phyloP scores from a whole-genome alignment of 2,888 invertebrate genomes.

The Phaedon cochleariae region DNA sequence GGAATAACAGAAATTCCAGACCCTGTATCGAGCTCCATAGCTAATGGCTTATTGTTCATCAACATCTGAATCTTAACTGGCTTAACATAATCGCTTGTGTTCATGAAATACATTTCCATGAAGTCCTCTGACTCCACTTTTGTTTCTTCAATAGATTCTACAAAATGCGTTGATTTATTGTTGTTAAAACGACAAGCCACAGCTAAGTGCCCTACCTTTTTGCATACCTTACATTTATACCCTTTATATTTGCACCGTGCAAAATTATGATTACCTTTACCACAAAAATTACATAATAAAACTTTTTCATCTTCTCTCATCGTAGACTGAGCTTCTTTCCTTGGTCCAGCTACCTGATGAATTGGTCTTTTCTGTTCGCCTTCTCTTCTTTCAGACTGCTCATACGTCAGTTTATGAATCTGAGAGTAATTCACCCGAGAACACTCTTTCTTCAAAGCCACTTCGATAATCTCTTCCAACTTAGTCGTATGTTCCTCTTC shows the following conservation, averaged over 20 bases:
- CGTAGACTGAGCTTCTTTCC: background rate
- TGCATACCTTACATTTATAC: constrained; percentile 17
- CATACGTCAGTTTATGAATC: background rate
- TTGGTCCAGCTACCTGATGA: background rate
- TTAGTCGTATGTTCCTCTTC: constrained; percentile 26
- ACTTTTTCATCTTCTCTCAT: background rate
- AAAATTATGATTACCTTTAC: constrained; percentile 17
- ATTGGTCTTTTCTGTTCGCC: background rate
- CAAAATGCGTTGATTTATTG: constrained; percentile 1
- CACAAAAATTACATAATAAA: constrained; percentile 10
- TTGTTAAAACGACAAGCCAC: too few species aligned
- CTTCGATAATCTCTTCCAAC: background rate
- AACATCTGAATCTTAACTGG: constrained; percentile 12
- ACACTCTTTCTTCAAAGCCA: constrained; percentile 17
- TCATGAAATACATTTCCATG: constrained; percentile 16
- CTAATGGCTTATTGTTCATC: constrained; percentile 3
- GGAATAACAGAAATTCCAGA: constrained; percentile 23
- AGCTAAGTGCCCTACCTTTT: constrained; percentile 24
- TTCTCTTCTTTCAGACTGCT: background rate
- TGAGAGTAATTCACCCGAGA: too few species aligned
- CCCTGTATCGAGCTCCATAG: constrained; percentile 23
- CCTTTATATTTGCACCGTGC: constrained; percentile 8
- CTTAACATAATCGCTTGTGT: constrained; percentile 14
- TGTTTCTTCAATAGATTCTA: background rate
- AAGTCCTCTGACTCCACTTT: background rate